Base-by-base conservation (phyloP, 2,888 invertebrate genomes). In the Campoletis raptor region DNA sequence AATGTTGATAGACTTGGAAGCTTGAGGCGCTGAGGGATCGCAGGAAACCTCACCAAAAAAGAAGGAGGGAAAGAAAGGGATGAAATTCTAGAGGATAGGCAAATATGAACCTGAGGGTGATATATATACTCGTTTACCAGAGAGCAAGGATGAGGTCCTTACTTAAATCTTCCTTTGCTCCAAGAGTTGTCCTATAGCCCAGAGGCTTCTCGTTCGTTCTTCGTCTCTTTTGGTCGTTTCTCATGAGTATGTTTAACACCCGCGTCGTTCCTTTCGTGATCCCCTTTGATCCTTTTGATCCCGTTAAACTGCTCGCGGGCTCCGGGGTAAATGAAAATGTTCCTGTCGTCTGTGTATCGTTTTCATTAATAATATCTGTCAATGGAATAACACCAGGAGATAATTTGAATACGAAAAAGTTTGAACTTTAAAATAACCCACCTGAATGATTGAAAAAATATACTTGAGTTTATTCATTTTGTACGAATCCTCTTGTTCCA, bases 81-180 rank as follows among this genome's bases (percentile, higher is more conserved):
- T 66, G 54, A 80, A 73, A 84, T 84, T 84, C 73, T 79, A 80
- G 79, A 84, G 61, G 72, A 72, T 79, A 40, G 21, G 79, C 24
- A 66, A 79, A 79, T 72, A 79, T 24, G 72, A 72, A 73, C 73
- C 73, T 52, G n/a, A 69, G 42, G n/a, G n/a, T n/a, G n/a, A n/a
- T n/a, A 42, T 69, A 18, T 45, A 45, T 24, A 24, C 24, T 21
- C 36, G 21, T 67, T 30, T 3, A 30, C 21, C 42, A 67, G 52
- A 40, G 24, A 40, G 66, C 54, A 67, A 42, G 48, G 78, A 42
- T 8, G 21, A 52, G 42, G 18, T 40, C 18, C 21, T 69, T 40
- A 48, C 45, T 36, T 4, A 40, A 9, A 45, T 70, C 42, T 61
- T 45, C 48, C n/a, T 80, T 52, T 30, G n/a, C 48, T 57, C 21